Evolutionary conservation across 2,888 invertebrate genomes (phyloP), one percentile per base, ranked within the genome.

Genomic region (Andrena haemorrhoa): DNA sequence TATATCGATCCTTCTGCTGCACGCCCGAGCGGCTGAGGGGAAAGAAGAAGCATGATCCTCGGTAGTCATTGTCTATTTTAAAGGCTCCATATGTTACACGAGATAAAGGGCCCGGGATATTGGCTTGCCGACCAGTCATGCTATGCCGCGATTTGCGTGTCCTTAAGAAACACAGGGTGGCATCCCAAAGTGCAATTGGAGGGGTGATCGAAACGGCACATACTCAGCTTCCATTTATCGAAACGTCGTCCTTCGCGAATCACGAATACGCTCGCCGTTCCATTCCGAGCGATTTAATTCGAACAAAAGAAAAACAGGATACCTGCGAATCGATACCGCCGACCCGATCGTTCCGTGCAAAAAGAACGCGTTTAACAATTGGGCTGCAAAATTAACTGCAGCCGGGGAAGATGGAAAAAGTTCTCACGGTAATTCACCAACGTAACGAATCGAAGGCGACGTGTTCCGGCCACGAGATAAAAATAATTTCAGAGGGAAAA

Each of bases 1-100:
- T 77, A n/a, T 60, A 78, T 83, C 75, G 78, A 78, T 78, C 53
- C 2, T 12, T 53, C 6, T 3, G 3, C 3, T 20, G 7, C n/a
- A 5, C 20, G 56, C 26, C 41, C n/a, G 33, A 20, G 2, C 7
- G 12, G 20, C 29, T 5, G 31, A 16, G n/a, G 7, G 5, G 5
- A 49, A 2, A 6, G 23, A 60, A 23, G 23, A 10, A 10, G 26
- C 2, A 26, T 41, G 23, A 58, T 23, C 49, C 72, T 31, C 49
- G 49, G 20, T 12, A 5, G 31, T 1, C 3, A 5, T 41, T 41
- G 5, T 12, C 47, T 56, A 31, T 20, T 41, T 66, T 66, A 41
- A 66, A 66, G 58, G 35, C 51, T 72, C 72, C 2, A 33, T 33
- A 60, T 49, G 20, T n/a, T 51, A 51, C 3, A 26, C 31, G 3